These are phyloP conservation scores for Dicerorhinus sumatrensis DNA, from an alignment of 2,113 vertebrate genomes.

Conservation along the genomic window DNA sequence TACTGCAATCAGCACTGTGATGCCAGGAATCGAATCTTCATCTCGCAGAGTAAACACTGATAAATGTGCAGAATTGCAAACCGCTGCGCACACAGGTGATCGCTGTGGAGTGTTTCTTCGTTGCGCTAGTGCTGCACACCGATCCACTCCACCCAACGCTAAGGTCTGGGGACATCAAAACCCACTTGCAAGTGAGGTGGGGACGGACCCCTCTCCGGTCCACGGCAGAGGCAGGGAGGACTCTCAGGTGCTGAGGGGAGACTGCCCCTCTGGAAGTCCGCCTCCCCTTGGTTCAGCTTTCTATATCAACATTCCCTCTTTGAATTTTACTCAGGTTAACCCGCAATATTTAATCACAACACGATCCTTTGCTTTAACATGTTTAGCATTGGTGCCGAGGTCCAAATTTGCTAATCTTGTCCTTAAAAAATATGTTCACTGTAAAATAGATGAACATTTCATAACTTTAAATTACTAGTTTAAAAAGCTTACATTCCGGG, in stretches of 20 bases:
- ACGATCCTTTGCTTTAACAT: slow-evolving; percentile 14
- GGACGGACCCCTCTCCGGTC: neutral
- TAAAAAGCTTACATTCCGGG: slow-evolving; percentile 56
- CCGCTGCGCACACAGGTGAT: slow-evolving; percentile 31
- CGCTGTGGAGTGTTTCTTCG: neutral
- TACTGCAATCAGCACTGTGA: slow-evolving; percentile 42
- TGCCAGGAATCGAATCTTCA: slow-evolving; percentile 62
- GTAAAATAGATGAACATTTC: slow-evolving; percentile 76
- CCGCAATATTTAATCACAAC: slow-evolving; percentile 33
- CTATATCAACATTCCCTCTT: neutral
- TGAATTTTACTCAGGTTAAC: slow-evolving; percentile 49
- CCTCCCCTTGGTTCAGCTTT: slow-evolving; percentile 39
- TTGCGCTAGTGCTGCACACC: neutral
- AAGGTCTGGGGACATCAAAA: slow-evolving; percentile 50
- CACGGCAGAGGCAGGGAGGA: neutral
- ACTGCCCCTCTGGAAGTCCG: slow-evolving; percentile 57
- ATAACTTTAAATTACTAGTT: slow-evolving; percentile 20
- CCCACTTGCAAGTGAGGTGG: slow-evolving; percentile 66
- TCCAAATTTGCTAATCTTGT: slow-evolving; percentile 66
- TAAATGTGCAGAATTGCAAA: slow-evolving; percentile 25
- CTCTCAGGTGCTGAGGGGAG: slow-evolving; percentile 55
- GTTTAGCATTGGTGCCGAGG: neutral
- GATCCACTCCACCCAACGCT: slow-evolving; percentile 57
- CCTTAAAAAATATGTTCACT: slow-evolving; percentile 70
- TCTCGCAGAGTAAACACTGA: slow-evolving; percentile 34